These are phyloP conservation scores for Lamellibrachia luymesi DNA, from an alignment of 1,140 invertebrate species.

Conservation along the genomic window DNA sequence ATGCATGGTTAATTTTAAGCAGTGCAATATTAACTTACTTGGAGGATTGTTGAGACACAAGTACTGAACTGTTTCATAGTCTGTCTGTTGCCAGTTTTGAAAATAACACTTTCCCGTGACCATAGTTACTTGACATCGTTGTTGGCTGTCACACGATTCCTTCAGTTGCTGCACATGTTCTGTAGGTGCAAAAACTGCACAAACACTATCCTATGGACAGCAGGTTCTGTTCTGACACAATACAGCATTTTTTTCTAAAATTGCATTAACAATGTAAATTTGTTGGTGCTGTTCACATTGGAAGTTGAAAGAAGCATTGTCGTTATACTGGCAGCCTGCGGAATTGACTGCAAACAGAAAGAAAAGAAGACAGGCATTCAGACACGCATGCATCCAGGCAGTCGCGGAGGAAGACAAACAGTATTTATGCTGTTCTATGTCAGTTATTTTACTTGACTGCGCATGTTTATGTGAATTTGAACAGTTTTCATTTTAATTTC, in stretches of 20 bases:
- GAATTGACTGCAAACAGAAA: neutral
- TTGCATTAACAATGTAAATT: neutral
- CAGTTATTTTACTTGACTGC: neutral
- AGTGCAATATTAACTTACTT: neutral
- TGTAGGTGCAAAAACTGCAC: neutral
- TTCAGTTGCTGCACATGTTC: neutral
- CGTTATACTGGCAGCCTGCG: neutral
- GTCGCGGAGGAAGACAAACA: too few relatives aligned
- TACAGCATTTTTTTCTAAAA: neutral
- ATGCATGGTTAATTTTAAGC: neutral
- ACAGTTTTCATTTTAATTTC: too few relatives aligned
- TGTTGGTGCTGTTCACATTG: neutral
- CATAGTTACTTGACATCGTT: neutral
- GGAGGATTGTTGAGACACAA: neutral
- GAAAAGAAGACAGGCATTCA: neutral
- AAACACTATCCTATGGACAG: neutral
- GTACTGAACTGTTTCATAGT: neutral
- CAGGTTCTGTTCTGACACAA: neutral
- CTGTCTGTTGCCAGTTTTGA: neutral
- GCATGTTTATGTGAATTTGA: too few relatives aligned
- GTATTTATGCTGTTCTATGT: neutral
- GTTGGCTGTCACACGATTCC: neutral
- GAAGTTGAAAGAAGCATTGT: neutral
- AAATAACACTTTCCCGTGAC: neutral
- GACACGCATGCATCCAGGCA: neutral